Evolutionary conservation across 1,140 invertebrate genomes (phyloP).

Genomic region (Heliconius eleuchia): DNA sequence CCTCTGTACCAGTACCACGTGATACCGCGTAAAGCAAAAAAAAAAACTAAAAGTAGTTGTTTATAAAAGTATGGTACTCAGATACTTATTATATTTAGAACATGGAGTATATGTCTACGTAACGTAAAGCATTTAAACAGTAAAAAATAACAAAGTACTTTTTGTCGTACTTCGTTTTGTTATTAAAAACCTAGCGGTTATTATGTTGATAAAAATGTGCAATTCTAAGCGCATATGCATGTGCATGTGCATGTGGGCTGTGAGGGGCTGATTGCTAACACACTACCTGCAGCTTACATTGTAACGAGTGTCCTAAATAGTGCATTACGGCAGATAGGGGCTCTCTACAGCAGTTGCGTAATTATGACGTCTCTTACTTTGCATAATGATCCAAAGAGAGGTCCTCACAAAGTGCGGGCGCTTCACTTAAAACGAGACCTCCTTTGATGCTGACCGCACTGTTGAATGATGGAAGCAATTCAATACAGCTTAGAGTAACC

Average conservation of each 20-base stretch:
- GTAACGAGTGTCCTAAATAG: not conserved
- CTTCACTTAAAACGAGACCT: not conserved
- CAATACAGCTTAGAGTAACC: not conserved
- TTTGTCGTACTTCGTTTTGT: not conserved
- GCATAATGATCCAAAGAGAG: not conserved
- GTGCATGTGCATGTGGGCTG: not conserved
- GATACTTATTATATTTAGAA: not conserved
- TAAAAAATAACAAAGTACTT: not conserved
- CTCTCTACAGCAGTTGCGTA: not conserved
- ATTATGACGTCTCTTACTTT: not conserved
- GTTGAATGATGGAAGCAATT: not conserved
- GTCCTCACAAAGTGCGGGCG: not conserved
- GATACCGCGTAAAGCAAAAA: too few species aligned
- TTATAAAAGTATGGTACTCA: too few species aligned
- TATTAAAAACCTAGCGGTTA: not conserved
- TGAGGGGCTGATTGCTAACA: not conserved
- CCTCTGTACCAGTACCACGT: too few species aligned
- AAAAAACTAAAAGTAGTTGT: too few species aligned
- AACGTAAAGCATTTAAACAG: not conserved
- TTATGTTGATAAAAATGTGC: constrained; percentile 2
- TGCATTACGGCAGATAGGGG: constrained; percentile 9
- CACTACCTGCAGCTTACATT: not conserved
- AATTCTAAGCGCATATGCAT: not conserved
- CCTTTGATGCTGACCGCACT: not conserved
- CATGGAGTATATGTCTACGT: not conserved